These are phyloP conservation scores for Semnornis frantzii DNA, from an alignment of 2,113 vertebrate species.

Conservation along the genomic window DNA sequence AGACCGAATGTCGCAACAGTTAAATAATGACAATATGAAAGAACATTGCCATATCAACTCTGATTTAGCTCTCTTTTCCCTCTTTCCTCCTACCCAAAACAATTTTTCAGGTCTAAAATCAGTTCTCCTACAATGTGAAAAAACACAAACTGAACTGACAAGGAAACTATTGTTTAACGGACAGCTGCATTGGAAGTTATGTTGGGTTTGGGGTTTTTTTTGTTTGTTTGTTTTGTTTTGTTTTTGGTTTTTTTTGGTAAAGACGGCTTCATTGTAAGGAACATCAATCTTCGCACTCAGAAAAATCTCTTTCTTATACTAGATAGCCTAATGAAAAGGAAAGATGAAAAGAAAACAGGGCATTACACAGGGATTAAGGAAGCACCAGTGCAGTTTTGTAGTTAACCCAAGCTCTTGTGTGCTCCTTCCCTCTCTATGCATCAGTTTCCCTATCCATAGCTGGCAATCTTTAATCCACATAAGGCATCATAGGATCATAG, in stretches of 20 bases:
- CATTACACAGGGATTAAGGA: neutral
- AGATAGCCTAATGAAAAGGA: neutral
- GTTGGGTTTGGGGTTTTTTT: neutral
- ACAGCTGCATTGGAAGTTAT: neutral
- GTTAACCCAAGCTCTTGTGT: neutral
- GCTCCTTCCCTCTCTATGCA: neutral
- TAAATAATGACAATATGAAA: conserved; percentile 19
- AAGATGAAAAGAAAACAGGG: neutral
- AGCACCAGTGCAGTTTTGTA: neutral
- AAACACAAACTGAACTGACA: neutral
- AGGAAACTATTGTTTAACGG: neutral
- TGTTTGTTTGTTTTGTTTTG: neutral
- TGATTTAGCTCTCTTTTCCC: neutral
- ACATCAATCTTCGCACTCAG: neutral
- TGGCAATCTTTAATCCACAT: neutral
- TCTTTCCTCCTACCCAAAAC: neutral
- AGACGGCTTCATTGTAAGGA: neutral
- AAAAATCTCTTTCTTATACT: neutral
- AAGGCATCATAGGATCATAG: neutral
- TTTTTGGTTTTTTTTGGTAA: neutral
- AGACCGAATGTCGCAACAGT: neutral
- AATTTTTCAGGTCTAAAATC: neutral
- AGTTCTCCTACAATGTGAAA: neutral
- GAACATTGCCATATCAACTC: neutral
- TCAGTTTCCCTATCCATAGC: neutral